These are phyloP conservation scores for Fringilla coelebs DNA, from an alignment of 2,797 vertebrate species.

Conservation along the genomic window DNA sequence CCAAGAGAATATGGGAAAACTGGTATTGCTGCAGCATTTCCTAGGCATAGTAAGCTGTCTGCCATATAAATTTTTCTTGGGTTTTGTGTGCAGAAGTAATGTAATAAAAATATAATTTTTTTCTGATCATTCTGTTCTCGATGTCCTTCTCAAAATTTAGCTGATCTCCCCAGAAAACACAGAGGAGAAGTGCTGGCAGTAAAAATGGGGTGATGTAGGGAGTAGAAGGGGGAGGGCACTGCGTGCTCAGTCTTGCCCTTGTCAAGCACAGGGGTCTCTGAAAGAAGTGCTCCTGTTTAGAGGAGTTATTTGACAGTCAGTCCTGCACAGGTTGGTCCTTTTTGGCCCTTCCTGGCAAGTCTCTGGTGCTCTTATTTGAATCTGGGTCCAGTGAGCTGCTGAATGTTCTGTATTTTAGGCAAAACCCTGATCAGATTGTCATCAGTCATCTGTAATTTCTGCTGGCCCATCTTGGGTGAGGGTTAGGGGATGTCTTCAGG, in stretches of 20 bases:
- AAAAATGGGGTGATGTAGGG: not conserved
- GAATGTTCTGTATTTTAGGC: not conserved
- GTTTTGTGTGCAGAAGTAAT: not conserved
- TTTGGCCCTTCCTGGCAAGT: not conserved
- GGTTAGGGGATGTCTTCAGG: not conserved
- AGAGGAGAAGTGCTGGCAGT: not conserved
- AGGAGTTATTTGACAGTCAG: not conserved
- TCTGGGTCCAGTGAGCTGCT: fast-evolving
- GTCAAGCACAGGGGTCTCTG: not conserved
- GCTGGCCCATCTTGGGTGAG: fast-evolving
- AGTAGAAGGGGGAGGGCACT: not conserved
- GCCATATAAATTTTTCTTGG: not conserved
- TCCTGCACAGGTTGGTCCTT: not conserved
- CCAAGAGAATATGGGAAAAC: not conserved
- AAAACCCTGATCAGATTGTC: not conserved
- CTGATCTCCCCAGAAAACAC: not conserved
- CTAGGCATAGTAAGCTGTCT: not conserved
- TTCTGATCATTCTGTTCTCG: not conserved
- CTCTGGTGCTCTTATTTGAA: not conserved
- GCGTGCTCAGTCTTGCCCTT: fast-evolving
- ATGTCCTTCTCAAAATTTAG: not conserved
- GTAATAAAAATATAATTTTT: not conserved
- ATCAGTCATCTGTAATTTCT: not conserved
- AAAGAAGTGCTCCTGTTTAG: not conserved
- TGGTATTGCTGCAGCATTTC: not conserved